These are phyloP conservation scores for Pseudolycoriella hygida DNA, from an alignment of 2,888 invertebrate species.

Conservation along the genomic window DNA sequence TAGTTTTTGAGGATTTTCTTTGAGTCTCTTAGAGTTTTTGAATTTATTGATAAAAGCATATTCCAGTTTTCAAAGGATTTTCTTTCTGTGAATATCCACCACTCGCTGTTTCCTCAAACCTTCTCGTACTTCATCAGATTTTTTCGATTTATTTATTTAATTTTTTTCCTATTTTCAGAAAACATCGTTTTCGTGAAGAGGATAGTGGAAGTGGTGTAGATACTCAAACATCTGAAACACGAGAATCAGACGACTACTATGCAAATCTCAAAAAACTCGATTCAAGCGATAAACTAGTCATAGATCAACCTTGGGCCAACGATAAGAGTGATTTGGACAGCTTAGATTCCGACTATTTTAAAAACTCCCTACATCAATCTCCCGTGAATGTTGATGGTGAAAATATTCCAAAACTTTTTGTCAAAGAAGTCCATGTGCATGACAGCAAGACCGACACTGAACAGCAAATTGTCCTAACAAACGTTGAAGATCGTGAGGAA, in stretches of 20 bases:
- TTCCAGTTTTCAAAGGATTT: no score
- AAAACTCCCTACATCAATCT: conserved; percentile 25
- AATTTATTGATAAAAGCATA: no score
- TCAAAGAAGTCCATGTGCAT: neutral
- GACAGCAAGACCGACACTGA: neutral
- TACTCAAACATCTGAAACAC: conserved; percentile 14
- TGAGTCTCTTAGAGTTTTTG: no score
- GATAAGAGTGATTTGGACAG: conserved; percentile 30
- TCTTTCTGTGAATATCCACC: no score
- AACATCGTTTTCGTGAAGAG: conserved; percentile 6
- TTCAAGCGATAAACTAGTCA: conserved; percentile 12
- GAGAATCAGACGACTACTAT: conserved; percentile 26
- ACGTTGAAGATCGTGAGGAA: neutral
- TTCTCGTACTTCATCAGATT: no score
- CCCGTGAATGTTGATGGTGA: neutral
- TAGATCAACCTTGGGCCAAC: conserved; percentile 19
- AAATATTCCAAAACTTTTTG: neutral
- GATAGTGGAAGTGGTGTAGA: conserved; percentile 13
- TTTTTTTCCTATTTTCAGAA: neutral
- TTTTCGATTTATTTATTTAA: no score
- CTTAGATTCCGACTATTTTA: conserved; percentile 28
- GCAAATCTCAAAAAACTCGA: conserved; percentile 27
- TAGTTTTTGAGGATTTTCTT: no score
- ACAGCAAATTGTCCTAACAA: neutral
- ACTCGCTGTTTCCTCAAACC: no score